These are phyloP conservation scores for Drosophila littoralis DNA, from an alignment of 1,140 invertebrate genomes.

Conservation along the genomic window DNA sequence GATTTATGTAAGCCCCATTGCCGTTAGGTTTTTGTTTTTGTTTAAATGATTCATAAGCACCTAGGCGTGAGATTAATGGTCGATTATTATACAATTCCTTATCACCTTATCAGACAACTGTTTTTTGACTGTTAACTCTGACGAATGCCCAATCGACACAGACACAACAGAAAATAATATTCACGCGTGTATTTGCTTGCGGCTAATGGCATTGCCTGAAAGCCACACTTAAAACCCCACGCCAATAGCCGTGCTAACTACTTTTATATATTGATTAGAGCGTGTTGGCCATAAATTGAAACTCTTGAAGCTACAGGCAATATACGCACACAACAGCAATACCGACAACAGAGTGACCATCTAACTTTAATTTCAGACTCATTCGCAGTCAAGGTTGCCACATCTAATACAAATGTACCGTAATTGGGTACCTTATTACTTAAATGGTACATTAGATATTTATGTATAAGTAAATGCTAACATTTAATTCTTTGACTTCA, in stretches of 20 bases:
- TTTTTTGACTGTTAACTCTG: slow-evolving; percentile 19
- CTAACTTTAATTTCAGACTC: background rate
- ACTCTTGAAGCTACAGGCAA: background rate
- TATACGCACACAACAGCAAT: background rate
- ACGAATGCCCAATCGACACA: slow-evolving; percentile 7
- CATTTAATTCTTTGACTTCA: too few relatives aligned
- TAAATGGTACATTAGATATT: too few relatives aligned
- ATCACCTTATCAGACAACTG: slow-evolving; percentile 58
- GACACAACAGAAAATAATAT: background rate
- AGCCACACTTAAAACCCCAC: background rate
- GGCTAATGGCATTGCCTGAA: background rate
- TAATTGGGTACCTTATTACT: too few relatives aligned
- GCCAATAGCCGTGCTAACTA: background rate
- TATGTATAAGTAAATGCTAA: too few relatives aligned
- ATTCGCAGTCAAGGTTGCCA: background rate
- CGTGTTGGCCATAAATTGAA: background rate
- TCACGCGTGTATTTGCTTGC: background rate
- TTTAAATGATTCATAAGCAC: slow-evolving; percentile 55
- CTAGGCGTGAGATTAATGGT: slow-evolving; percentile 42
- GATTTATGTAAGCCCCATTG: slow-evolving; percentile 33
- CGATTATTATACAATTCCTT: slow-evolving; percentile 64
- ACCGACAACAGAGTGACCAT: background rate
- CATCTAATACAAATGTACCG: too few relatives aligned
- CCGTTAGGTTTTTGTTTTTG: slow-evolving; percentile 8
- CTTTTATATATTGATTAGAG: background rate